These are phyloP conservation scores for Mnemiopsis leidyi DNA, from an alignment of 37 sponge, comb jelly and placozoan species.

Conservation along the genomic window DNA sequence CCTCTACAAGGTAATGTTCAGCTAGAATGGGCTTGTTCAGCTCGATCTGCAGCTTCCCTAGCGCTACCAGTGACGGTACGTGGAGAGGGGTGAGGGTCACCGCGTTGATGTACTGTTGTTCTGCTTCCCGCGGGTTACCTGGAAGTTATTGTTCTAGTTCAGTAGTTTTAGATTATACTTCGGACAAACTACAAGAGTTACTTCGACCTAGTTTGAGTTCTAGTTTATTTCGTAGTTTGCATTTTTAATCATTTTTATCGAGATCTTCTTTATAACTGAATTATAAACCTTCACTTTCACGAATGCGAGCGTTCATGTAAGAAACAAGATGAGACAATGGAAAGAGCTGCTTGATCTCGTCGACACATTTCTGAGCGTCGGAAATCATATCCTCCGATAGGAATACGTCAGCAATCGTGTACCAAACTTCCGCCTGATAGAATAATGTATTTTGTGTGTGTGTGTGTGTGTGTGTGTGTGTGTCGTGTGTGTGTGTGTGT, in stretches of 20 bases:
- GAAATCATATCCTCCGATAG: not conserved
- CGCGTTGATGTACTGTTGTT: slow-evolving; percentile 42
- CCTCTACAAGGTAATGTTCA: slow-evolving; percentile 52
- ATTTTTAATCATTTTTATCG: no score
- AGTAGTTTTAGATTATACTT: no score
- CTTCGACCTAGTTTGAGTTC: no score
- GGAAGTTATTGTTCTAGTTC: no score
- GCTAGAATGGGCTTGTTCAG: slow-evolving; percentile 10
- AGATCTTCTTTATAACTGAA: no score
- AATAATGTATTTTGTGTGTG: no score
- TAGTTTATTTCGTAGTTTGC: no score
- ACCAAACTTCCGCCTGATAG: slow-evolving; percentile 66
- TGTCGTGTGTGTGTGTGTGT: no score
- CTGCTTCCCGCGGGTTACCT: slow-evolving; percentile 31
- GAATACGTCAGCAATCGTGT: slow-evolving; percentile 58
- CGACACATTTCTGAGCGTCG: slow-evolving; percentile 61
- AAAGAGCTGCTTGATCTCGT: slow-evolving; percentile 58
- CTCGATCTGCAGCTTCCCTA: slow-evolving; percentile 1
- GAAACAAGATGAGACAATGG: slow-evolving; percentile 61
- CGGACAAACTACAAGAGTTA: no score
- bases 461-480: no score
- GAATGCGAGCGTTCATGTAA: slow-evolving; percentile 47
- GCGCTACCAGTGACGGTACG: slow-evolving; percentile 49
- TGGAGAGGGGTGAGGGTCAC: slow-evolving; percentile 50
- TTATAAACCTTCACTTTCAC: slow-evolving; percentile 26